phyloP scores from a whole-genome alignment of 2,888 invertebrate genomes.

The Noctua janthina region DNA sequence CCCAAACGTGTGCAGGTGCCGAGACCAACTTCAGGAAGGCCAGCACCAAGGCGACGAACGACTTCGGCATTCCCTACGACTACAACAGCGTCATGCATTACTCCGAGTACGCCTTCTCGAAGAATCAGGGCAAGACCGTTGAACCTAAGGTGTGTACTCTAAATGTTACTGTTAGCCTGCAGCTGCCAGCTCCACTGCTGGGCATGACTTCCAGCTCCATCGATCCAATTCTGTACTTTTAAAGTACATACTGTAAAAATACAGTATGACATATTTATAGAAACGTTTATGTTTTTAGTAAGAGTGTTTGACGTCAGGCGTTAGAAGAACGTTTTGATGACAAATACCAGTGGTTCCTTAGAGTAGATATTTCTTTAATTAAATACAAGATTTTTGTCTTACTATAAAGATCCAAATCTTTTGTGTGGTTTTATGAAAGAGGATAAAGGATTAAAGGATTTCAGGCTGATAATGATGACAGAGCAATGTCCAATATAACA shows the following conservation, averaged over 20 bases:
- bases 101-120: slow-evolving; percentile 94
- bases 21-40: slow-evolving; percentile 93
- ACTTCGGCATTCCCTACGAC: slow-evolving; percentile 94
- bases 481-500: neutral
- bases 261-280: neutral
- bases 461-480: neutral
- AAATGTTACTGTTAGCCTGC: neutral
- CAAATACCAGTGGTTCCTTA: neutral
- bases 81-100: slow-evolving; percentile 96
- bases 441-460: neutral
- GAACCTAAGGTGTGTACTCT: slow-evolving; percentile 90
- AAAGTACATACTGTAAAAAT: neutral
- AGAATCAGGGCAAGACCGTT: slow-evolving; percentile 93
- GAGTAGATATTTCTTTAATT: neutral
- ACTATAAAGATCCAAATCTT: neutral
- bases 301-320: neutral
- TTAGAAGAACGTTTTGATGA: neutral
- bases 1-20: slow-evolving; percentile 83
- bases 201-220: neutral
- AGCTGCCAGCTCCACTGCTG: neutral
- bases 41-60: slow-evolving; percentile 88
- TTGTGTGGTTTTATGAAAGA: neutral
- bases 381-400: neutral
- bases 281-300: neutral
- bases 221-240: neutral